phyloP scores from a whole-genome alignment of 1,140 invertebrate genomes.

The Lepidurus packardi region DNA sequence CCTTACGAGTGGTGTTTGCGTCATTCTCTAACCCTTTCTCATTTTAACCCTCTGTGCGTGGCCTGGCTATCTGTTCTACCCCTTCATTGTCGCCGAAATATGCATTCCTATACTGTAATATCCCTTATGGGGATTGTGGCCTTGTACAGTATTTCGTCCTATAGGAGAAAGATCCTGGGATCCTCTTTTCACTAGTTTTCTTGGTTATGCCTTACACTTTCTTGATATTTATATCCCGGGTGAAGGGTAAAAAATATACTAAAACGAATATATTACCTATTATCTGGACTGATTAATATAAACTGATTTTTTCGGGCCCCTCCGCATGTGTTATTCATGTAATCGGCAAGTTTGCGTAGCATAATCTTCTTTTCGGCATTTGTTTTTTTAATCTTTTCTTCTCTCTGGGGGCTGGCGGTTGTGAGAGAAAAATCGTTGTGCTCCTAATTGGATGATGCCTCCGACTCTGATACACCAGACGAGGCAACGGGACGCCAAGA shows the following conservation, averaged over 20 bases:
- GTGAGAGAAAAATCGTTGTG: background rate
- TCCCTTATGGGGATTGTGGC: background rate
- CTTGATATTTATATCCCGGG: no score
- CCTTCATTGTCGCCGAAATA: background rate
- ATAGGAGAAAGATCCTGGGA: no score
- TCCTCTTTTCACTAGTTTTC: no score
- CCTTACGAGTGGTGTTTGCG: slow-evolving; percentile 25
- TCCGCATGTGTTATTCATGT: background rate
- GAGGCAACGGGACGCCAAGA: background rate
- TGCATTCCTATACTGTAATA: background rate
- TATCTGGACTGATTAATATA: background rate
- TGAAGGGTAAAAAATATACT: no score
- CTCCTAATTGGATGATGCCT: slow-evolving; percentile 5
- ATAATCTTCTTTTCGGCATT: background rate
- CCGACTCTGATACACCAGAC: slow-evolving; percentile 1
- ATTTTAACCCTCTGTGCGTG: background rate
- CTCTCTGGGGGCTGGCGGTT: background rate
- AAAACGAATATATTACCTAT: no score
- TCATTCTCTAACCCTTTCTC: slow-evolving; percentile 14
- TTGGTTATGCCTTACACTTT: no score
- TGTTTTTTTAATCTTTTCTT: background rate
- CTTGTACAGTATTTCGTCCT: no score
- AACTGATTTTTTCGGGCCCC: background rate
- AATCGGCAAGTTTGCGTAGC: background rate
- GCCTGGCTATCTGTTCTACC: background rate